Evolutionary conservation across 2,888 invertebrate species (phyloP).

Genomic region (Oxytorus armatus): DNA sequence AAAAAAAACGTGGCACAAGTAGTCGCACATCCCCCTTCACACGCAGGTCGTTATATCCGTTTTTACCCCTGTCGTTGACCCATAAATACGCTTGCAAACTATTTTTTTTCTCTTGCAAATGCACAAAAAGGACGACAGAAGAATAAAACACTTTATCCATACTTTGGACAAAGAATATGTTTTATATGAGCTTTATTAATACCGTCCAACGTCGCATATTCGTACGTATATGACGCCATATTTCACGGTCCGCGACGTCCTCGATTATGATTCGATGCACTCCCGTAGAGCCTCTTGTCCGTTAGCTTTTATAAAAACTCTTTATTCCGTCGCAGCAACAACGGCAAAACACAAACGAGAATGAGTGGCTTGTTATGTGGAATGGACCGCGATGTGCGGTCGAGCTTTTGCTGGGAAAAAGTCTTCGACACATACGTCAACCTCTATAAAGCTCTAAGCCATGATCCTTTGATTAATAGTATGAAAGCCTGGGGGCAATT

Average conservation of each 20-base stretch:
- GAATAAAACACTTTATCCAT: slow-evolving; percentile 20
- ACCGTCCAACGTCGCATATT: slow-evolving; percentile 23
- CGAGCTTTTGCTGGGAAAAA: background rate
- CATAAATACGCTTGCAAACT: slow-evolving; percentile 18
- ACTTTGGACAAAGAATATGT: slow-evolving; percentile 19
- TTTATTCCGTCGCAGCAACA: slow-evolving; percentile 26
- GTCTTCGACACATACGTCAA: background rate
- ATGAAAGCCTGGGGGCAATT: no score
- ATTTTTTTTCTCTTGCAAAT: background rate
- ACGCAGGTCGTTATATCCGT: background rate
- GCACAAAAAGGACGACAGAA: background rate
- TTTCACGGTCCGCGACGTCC: slow-evolving; percentile 51
- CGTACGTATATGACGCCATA: background rate
- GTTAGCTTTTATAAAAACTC: slow-evolving; percentile 52
- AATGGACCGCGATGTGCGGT: background rate
- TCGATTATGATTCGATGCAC: slow-evolving; percentile 23
- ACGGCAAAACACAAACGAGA: slow-evolving; percentile 1
- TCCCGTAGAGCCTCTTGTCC: background rate
- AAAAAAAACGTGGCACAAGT: no score
- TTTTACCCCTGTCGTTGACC: slow-evolving; percentile 1
- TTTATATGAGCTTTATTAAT: slow-evolving; percentile 17
- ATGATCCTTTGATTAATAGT: background rate
- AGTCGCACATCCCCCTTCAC: no score
- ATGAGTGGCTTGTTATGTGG: background rate
- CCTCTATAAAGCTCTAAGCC: background rate